Percentiles rank a stretch among this genome's conserved stretches.
Conservation (phyloP, 2,797 vertebrate species). For the Chaetophractus vellerosus region DNA sequence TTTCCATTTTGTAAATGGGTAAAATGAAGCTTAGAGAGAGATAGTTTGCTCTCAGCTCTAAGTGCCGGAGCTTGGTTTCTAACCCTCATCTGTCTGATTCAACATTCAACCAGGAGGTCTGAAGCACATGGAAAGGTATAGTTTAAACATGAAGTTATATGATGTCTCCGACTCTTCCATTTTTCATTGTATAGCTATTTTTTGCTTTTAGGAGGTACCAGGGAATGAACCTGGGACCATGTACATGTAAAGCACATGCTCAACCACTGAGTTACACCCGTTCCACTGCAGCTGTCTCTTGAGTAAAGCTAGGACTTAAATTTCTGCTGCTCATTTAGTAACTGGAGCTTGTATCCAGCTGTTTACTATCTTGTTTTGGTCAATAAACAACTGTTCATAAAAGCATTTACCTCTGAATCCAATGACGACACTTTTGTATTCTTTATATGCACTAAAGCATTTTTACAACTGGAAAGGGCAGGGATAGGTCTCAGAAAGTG, state of each 20-base stretch:
- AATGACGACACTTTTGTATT: neutral
- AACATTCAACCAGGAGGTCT: neutral
- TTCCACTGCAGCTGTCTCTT: neutral
- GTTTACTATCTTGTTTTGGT: neutral
- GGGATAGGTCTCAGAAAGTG: neutral
- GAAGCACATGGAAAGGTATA: neutral
- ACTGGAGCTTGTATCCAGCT: neutral
- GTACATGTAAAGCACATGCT: too few relatives aligned
- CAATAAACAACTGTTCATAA: neutral
- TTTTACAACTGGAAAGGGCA: slow-evolving; percentile 31
- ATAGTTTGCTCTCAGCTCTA: neutral
- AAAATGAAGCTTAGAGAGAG: slow-evolving; percentile 12
- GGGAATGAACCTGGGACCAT: too few relatives aligned
- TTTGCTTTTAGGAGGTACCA: neutral
- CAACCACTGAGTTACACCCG: too few relatives aligned
- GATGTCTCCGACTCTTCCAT: neutral
- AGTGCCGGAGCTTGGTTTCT: neutral
- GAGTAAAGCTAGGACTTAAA: slow-evolving; percentile 40
- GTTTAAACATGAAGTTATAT: slow-evolving; percentile 22
- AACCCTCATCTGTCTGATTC: neutral
- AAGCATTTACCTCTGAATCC: neutral
- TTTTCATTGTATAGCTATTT: neutral
- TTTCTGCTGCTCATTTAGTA: neutral
- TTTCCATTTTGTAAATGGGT: slow-evolving; percentile 16
- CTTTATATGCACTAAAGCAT: neutral